Conservation (phyloP, 2,797 vertebrate genomes). For the Sternotherus odoratus region DNA sequence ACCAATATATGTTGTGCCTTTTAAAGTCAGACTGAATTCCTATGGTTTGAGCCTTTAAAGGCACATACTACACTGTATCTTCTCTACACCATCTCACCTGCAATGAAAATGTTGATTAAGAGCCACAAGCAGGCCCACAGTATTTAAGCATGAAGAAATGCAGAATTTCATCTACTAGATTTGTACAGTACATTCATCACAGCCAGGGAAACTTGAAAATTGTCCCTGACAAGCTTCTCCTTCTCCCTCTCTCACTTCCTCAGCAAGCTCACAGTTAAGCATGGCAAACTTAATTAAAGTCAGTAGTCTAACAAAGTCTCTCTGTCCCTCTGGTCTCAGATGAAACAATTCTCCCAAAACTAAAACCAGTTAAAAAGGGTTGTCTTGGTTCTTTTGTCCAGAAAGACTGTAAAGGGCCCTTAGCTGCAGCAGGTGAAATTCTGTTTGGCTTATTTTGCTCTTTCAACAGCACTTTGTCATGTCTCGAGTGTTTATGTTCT, state of each 20-base stretch:
- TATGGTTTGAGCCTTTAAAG: not conserved
- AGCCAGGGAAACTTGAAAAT: not conserved
- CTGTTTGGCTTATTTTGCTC: not conserved
- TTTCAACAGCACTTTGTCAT: accelerated
- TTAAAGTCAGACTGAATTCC: not conserved
- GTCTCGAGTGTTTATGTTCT: not conserved
- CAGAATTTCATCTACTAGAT: accelerated
- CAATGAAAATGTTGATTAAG: not conserved
- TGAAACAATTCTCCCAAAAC: conserved; percentile 20
- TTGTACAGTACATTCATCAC: not conserved
- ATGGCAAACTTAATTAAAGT: conserved; percentile 38
- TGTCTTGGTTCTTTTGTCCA: conserved; percentile 41
- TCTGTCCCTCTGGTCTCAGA: conserved; percentile 12
- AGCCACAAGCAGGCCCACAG: accelerated
- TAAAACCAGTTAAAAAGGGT: not conserved
- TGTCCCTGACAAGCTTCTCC: not conserved
- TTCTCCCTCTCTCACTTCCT: not conserved
- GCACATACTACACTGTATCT: accelerated
- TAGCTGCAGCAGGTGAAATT: conserved; percentile 14
- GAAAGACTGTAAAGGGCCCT: conserved; percentile 7
- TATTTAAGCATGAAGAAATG: accelerated
- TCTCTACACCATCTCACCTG: not conserved
- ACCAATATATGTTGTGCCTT: not conserved
- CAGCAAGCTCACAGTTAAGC: not conserved
- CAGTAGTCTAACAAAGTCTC: conserved; percentile 3